A percentile compares a stretch with the other conserved stretches of the same genome.
phyloP scores from a whole-genome alignment of 1,140 invertebrate species.

The Littorina saxatilis region DNA sequence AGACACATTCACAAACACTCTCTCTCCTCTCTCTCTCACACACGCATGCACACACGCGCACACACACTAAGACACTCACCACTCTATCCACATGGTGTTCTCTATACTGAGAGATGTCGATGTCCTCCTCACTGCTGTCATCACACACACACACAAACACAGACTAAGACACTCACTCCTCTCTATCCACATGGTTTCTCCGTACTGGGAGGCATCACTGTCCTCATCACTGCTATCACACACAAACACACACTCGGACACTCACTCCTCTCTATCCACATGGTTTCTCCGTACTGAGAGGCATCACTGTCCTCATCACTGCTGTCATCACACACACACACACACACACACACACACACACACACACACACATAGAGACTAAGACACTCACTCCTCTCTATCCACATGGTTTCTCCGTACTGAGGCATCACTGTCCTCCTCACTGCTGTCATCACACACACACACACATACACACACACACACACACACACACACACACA shows the following conservation, averaged over 20 bases:
- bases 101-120: neutral
- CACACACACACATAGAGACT: neutral
- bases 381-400: no score
- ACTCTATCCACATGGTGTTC: neutral
- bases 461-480: conserved; percentile 76
- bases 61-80: neutral
- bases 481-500: conserved; percentile 64
- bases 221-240: neutral
- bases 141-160: no score
- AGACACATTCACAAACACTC: neutral
- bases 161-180: no score
- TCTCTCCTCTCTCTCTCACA: neutral
- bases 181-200: neutral
- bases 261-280: conserved; percentile 59
- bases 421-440: conserved; percentile 6
- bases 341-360: neutral
- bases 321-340: neutral
- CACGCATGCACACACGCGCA: neutral
- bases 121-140: no score
- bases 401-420: conserved; percentile 76
- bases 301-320: conserved; percentile 28
- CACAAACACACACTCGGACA: neutral
- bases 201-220: no score
- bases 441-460: conserved; percentile 23
- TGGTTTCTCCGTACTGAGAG: conserved; percentile 42